These are phyloP conservation scores for Dendrophyllia cribrosa DNA, from an alignment of 64 coral and sea anemone species.

Conservation along the genomic window DNA sequence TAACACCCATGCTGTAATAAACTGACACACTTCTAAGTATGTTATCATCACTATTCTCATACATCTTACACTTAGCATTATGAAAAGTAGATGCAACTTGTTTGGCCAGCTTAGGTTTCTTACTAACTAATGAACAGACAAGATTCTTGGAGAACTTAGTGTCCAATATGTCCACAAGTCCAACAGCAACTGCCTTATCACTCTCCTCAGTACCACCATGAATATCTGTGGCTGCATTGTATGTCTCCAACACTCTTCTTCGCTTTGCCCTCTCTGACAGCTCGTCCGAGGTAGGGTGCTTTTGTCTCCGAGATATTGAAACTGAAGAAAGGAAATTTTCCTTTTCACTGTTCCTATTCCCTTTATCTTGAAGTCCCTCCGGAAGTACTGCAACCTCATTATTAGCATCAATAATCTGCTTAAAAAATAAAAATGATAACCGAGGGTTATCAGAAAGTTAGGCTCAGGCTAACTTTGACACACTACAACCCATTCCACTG, in stretches of 20 bases:
- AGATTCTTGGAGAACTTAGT: constrained; percentile 71
- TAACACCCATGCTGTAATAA: constrained; percentile 71
- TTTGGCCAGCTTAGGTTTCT: constrained; percentile 32
- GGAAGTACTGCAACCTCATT: constrained; percentile 43
- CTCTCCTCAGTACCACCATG: constrained; percentile 50
- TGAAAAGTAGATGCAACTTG: constrained; percentile 31
- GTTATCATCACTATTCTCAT: constrained; percentile 43
- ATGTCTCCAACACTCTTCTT: constrained; percentile 44
- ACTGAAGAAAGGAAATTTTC: constrained; percentile 42
- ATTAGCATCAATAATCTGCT: constrained; percentile 11
- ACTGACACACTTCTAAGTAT: constrained; percentile 68
- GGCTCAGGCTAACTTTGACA: background rate
- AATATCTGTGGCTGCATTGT: constrained; percentile 41
- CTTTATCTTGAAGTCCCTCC: constrained; percentile 29
- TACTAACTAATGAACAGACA: constrained; percentile 65
- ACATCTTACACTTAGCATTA: constrained; percentile 4
- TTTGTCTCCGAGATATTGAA: constrained; percentile 32
- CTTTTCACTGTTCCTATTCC: background rate
- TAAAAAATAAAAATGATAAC: background rate
- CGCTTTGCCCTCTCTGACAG: constrained; percentile 38
- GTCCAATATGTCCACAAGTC: constrained; percentile 65
- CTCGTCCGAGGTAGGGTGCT: constrained; percentile 18
- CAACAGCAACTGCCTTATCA: constrained; percentile 48
- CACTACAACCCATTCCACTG: background rate
- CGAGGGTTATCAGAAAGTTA: background rate